phyloP scores from a whole-genome alignment of 2,888 invertebrate species.

The Elaeidobius kamerunicus region DNA sequence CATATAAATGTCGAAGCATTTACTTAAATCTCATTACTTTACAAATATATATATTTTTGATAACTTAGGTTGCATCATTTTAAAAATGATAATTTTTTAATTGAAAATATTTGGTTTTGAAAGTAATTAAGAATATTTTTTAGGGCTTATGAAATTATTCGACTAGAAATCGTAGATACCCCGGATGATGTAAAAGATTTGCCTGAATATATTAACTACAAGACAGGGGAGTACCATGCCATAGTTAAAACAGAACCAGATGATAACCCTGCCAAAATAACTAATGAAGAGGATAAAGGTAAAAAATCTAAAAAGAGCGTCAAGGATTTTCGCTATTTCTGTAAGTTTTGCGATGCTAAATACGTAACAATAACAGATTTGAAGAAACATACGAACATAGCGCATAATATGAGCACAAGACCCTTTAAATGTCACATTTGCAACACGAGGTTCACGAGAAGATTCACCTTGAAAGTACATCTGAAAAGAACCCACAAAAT shows the following conservation, averaged over 20 bases:
- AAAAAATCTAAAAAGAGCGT: background rate
- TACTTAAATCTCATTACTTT: background rate
- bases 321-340: background rate
- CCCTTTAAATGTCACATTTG: conserved; percentile 6
- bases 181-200: background rate
- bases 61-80: no score
- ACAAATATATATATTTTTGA: no score
- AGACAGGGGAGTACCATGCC: background rate
- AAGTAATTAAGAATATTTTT: background rate
- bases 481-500: conserved; percentile 12
- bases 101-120: background rate
- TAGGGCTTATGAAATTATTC: background rate
- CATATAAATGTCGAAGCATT: background rate
- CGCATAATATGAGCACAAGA: background rate
- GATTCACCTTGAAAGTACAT: conserved; percentile 13
- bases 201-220: background rate
- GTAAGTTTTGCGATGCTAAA: background rate
- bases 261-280: background rate
- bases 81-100: background rate
- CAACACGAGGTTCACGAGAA: conserved; percentile 11
- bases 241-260: background rate
- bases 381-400: conserved; percentile 24
- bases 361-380: background rate
- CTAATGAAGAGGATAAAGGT: background rate
- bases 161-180: background rate